A percentile compares a stretch with the other conserved stretches of the same genome.
phyloP scores from a whole-genome alignment of 2,888 invertebrate species.

The Tuta absoluta region DNA sequence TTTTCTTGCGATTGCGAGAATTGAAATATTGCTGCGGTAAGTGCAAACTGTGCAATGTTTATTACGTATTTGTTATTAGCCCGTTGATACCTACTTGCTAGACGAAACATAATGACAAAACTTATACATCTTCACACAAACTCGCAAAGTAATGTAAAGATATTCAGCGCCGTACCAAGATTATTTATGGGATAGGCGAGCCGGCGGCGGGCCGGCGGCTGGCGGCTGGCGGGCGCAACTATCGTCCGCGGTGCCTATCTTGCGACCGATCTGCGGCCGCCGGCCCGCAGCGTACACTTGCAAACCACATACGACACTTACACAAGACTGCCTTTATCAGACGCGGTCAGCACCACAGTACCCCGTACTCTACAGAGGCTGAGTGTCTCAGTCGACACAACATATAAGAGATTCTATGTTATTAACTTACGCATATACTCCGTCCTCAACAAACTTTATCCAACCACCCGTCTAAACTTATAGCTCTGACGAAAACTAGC shows the following conservation, averaged over 20 bases:
- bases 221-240: background rate
- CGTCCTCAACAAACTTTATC: conserved; percentile 25
- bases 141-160: background rate
- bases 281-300: conserved; percentile 4
- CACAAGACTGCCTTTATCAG: background rate
- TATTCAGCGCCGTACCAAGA: background rate
- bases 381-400: background rate
- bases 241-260: conserved; percentile 27
- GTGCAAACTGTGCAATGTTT: too few relatives aligned
- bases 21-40: too few relatives aligned
- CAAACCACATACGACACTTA: conserved; percentile 2
- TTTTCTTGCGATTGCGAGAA: too few relatives aligned
- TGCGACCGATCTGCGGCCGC: conserved; percentile 32
- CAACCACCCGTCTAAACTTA: background rate
- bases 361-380: background rate
- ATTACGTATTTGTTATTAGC: too few relatives aligned
- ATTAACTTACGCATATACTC: conserved; percentile 19
- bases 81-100: too few relatives aligned
- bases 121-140: background rate
- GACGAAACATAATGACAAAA: too few relatives aligned
- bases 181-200: background rate
- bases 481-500: background rate
- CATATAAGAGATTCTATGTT: background rate
- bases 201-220: background rate
- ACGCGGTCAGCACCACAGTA: background rate